Evolutionary conservation across 1,140 invertebrate species (phyloP).

Genomic region (Panulirus ornatus): DNA sequence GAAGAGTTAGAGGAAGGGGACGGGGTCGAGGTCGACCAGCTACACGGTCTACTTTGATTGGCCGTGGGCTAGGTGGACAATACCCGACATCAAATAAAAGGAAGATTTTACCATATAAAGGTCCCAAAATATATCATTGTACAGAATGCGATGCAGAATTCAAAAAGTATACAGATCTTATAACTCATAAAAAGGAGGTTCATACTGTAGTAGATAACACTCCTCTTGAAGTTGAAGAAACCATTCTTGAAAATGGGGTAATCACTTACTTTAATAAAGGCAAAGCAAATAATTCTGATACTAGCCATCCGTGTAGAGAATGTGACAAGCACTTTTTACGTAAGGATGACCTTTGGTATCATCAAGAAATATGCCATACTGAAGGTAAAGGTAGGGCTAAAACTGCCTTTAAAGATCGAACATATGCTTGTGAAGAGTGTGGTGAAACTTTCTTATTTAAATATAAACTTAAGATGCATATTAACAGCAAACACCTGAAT

Average conservation of each 20-base stretch:
- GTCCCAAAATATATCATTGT: constrained; percentile 74
- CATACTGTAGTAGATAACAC: constrained; percentile 74
- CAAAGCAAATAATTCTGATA: constrained; percentile 74
- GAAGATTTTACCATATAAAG: constrained; percentile 60
- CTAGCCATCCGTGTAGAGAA: constrained; percentile 73
- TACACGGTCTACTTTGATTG: constrained; percentile 73
- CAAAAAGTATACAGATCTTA: constrained; percentile 73
- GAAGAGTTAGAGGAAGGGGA: constrained; percentile 61
- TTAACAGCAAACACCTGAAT: constrained; percentile 75
- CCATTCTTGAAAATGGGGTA: constrained; percentile 74
- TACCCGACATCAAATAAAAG: constrained; percentile 72
- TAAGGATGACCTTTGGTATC: constrained; percentile 74
- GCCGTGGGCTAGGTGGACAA: constrained; percentile 71
- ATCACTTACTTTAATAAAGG: constrained; percentile 75
- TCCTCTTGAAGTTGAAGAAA: constrained; percentile 73
- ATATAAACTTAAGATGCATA: constrained; percentile 75
- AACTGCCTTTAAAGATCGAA: constrained; percentile 74
- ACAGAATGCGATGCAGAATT: constrained; percentile 74
- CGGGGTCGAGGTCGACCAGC: constrained; percentile 65
- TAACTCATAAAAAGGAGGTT: constrained; percentile 73
- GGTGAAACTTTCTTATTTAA: constrained; percentile 74
- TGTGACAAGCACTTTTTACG: constrained; percentile 74
- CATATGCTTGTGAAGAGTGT: constrained; percentile 75
- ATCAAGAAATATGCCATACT: constrained; percentile 74
- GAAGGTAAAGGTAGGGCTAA: constrained; percentile 74